phyloP scores from a whole-genome alignment of 2,797 vertebrate genomes.

The Characodon lateralis region DNA sequence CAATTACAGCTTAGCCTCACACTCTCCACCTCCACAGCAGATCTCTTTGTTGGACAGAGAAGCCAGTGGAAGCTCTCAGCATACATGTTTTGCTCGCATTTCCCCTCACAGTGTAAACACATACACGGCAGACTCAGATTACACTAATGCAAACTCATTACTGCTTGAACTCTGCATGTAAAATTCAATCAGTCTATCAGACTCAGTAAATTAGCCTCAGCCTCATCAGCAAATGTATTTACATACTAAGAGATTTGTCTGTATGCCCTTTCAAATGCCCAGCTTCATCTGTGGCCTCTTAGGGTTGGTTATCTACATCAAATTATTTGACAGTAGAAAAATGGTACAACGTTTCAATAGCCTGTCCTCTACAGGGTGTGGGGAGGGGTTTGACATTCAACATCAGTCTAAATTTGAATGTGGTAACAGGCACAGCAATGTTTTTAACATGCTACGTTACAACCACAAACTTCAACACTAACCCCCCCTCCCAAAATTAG shows the following conservation, averaged over 20 bases:
- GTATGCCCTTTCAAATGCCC: neutral
- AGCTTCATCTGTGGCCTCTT: neutral
- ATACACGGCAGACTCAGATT: conserved; percentile 31
- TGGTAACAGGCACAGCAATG: neutral
- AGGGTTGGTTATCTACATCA: conserved; percentile 23
- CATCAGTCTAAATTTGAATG: neutral
- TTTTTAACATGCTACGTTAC: too few species aligned
- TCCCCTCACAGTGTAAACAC: conserved; percentile 21
- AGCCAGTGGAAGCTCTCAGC: conserved; percentile 27
- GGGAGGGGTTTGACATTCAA: neutral
- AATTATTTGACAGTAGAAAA: neutral
- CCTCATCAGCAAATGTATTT: conserved; percentile 39
- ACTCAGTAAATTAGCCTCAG: conserved; percentile 42
- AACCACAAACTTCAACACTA: too few species aligned
- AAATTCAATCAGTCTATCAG: conserved; percentile 43
- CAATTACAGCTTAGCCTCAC: conserved; percentile 70
- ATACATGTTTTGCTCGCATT: conserved; percentile 23
- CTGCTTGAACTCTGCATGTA: conserved; percentile 27
- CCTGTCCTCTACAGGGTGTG: neutral
- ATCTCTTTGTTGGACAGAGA: conserved; percentile 42
- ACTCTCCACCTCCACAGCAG: conserved; percentile 52
- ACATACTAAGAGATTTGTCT: conserved; percentile 34
- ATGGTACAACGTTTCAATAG: neutral
- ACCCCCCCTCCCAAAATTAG: too few species aligned
- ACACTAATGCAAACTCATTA: conserved; percentile 41